Percentiles rank a stretch among this genome's conserved stretches.
Conservation (phyloP, 2,888 invertebrate genomes). For the Nasonovia ribisnigri region DNA sequence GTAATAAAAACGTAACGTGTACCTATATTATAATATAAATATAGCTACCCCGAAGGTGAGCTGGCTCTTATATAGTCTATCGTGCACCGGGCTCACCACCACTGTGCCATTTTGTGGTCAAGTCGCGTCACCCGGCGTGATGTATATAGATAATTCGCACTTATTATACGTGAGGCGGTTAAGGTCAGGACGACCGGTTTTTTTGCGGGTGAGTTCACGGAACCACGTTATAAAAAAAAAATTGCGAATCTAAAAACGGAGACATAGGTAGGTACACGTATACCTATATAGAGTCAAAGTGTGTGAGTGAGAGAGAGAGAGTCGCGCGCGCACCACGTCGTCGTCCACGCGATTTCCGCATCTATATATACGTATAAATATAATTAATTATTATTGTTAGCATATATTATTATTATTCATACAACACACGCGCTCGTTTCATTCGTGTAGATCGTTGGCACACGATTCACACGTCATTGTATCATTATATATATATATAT, state of each 20-base stretch:
- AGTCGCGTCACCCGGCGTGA: background rate
- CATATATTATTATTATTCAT: background rate
- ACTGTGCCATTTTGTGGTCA: background rate
- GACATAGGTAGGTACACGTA: background rate
- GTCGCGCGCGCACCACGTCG: background rate
- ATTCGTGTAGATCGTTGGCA: background rate
- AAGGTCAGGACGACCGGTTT: conserved; percentile 52
- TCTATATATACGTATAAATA: background rate
- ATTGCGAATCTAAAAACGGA: conserved; percentile 34
- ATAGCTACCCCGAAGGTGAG: conserved; percentile 34
- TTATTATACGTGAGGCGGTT: conserved; percentile 25
- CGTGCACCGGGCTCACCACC: background rate
- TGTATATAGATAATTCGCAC: background rate
- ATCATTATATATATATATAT: background rate
- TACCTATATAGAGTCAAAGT: background rate
- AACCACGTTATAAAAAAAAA: background rate
- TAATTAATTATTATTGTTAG: background rate
- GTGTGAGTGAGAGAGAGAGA: background rate
- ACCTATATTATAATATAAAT: background rate
- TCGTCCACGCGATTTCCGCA: conserved; percentile 32
- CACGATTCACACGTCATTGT: conserved; percentile 31
- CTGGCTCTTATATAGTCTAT: background rate
- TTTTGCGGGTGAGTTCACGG: conserved; percentile 44
- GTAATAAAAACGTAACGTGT: background rate
- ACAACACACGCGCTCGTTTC: background rate